Percentiles rank a stretch among this genome's conserved stretches.
Conservation (phyloP, 2,113 vertebrate species). For the Verasper variegatus region DNA sequence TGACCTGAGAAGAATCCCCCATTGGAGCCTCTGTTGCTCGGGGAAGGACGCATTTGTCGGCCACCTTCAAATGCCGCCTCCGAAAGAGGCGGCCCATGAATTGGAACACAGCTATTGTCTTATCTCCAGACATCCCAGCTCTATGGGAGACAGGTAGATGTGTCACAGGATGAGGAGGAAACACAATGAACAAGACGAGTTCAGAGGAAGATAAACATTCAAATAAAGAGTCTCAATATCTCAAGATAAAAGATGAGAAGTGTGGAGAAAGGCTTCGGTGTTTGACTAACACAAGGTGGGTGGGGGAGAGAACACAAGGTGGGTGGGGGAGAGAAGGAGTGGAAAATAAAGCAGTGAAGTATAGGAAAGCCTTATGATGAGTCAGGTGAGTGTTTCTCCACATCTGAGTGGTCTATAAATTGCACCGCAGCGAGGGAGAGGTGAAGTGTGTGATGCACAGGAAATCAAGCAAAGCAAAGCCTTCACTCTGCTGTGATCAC, state of each 20-base stretch:
- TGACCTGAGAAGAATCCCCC: too few relatives aligned
- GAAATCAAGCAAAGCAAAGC: too few relatives aligned
- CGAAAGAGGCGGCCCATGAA: too few relatives aligned
- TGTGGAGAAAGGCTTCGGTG: constrained; percentile 9
- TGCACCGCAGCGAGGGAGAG: constrained; percentile 31
- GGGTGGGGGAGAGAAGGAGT: constrained; percentile 12
- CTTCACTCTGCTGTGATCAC: background rate
- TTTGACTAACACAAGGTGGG: constrained; percentile 21
- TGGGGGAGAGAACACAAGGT: background rate
- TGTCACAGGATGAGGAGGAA: background rate
- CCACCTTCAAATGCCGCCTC: too few relatives aligned
- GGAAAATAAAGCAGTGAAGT: constrained; percentile 31
- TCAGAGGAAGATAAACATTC: constrained; percentile 22
- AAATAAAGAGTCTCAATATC: constrained; percentile 1
- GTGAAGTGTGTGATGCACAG: constrained; percentile 29
- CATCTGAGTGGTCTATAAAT: constrained; percentile 52
- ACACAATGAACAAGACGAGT: constrained; percentile 15
- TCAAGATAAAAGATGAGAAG: constrained; percentile 1
- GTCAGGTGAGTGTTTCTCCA: constrained; percentile 24
- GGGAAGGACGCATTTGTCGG: too few relatives aligned
- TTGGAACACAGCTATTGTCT: too few relatives aligned
- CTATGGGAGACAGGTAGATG: background rate
- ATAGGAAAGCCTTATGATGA: constrained; percentile 45
- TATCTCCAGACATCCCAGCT: too few relatives aligned
- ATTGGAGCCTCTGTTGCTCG: too few relatives aligned